These are phyloP conservation scores for Hypsibius dujardini DNA, from an alignment of 1,140 invertebrate genomes.

Conservation along the genomic window DNA sequence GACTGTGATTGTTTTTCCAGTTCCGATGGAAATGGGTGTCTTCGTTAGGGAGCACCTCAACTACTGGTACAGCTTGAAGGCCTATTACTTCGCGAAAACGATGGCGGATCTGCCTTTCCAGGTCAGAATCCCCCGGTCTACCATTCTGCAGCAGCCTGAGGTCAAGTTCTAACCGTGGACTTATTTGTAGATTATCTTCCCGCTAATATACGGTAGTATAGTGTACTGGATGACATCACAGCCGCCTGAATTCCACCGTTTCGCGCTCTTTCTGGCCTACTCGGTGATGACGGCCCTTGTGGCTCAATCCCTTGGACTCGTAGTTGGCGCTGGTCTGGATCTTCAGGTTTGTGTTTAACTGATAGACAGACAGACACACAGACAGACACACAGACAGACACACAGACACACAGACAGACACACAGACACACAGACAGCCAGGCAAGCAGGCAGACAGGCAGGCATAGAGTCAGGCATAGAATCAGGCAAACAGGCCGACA, in stretches of 20 bases:
- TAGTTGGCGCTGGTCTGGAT: conserved; percentile 74
- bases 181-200: conserved; percentile 56
- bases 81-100: conserved; percentile 86
- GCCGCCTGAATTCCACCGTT: conserved; percentile 57
- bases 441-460: too few species aligned
- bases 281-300: conserved; percentile 72
- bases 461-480: too few species aligned
- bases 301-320: conserved; percentile 70
- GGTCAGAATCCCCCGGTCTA: conserved; percentile 37
- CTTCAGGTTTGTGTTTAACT: conserved; percentile 46
- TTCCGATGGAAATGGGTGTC: conserved; percentile 82
- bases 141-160: too few species aligned
- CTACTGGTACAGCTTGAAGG: conserved; percentile 90
- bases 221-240: conserved; percentile 89
- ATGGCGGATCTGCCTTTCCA: conserved; percentile 86
- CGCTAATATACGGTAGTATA: conserved; percentile 69
- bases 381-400: too few species aligned
- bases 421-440: too few species aligned
- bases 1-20: conserved; percentile 37
- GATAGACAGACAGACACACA: neutral
- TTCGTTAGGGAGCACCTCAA: conserved; percentile 86
- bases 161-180: too few species aligned
- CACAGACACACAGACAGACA: too few species aligned
- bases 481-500: conserved; percentile 38
- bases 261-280: conserved; percentile 68